phyloP scores from a whole-genome alignment of 2,113 vertebrate species.

The Oryzias melastigma region DNA sequence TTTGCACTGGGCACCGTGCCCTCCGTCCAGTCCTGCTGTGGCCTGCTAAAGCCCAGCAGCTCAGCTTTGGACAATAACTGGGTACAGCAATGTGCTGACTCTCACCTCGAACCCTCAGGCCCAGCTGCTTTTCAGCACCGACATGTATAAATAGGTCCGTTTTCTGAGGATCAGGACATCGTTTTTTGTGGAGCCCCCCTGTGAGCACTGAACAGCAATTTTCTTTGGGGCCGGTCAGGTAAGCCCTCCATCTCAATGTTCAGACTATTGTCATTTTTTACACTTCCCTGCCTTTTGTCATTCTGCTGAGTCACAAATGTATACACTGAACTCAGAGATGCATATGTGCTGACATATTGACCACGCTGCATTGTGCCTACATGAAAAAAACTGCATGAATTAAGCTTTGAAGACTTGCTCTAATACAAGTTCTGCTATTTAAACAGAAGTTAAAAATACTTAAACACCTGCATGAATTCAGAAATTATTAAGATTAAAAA shows the following conservation, averaged over 20 bases:
- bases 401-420: conserved; percentile 1
- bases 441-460: not conserved
- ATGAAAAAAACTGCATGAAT: not conserved
- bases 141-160: conserved; percentile 77
- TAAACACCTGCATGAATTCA: too few relatives aligned
- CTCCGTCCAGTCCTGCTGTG: conserved; percentile 50
- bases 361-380: not conserved
- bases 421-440: not conserved
- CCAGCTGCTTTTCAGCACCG: conserved; percentile 58
- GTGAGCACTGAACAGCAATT: conserved; percentile 61
- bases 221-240: conserved; percentile 75
- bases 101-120: conserved; percentile 50
- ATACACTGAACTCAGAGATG: conserved; percentile 18
- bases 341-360: conserved; percentile 20
- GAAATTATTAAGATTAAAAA: too few relatives aligned
- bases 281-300: conserved; percentile 25
- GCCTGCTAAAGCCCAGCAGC: conserved; percentile 72
- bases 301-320: conserved; percentile 56
- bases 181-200: conserved; percentile 68
- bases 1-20: conserved; percentile 75
- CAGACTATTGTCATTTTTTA: conserved; percentile 40
- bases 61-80: conserved; percentile 75
- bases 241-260: conserved; percentile 62
- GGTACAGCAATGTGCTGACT: conserved; percentile 81
- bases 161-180: conserved; percentile 59